A percentile compares a stretch with the other conserved stretches of the same genome.
These are phyloP conservation scores for Melieria crassipennis DNA, from an alignment of 2,888 invertebrate genomes.

Conservation along the genomic window DNA sequence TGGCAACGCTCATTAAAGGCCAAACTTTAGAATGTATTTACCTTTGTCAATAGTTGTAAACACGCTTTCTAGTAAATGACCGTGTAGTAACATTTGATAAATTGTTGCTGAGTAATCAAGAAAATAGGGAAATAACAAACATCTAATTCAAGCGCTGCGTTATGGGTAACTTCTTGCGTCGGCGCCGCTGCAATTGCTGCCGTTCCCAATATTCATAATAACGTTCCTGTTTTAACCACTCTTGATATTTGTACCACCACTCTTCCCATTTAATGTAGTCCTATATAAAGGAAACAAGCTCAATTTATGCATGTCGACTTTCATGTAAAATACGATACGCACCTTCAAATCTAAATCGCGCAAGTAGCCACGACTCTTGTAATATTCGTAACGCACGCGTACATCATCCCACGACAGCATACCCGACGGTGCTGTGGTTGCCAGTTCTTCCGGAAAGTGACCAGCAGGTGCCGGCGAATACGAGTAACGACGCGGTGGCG, in stretches of 20 bases:
- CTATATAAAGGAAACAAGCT: constrained; percentile 54
- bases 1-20: too few relatives aligned
- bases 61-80: too few relatives aligned
- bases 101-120: background rate
- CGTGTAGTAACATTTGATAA: background rate
- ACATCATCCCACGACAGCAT: constrained; percentile 90
- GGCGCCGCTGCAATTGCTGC: constrained; percentile 63
- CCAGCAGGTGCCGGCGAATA: constrained; percentile 77
- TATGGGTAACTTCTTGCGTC: constrained; percentile 66
- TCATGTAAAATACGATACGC: constrained; percentile 11
- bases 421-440: constrained; percentile 76
- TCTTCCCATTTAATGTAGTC: constrained; percentile 94
- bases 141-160: constrained; percentile 64
- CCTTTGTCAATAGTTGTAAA: too few relatives aligned
- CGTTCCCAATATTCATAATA: constrained; percentile 67
- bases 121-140: background rate
- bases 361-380: constrained; percentile 86
- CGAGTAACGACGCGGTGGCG: constrained; percentile 69
- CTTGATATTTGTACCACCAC: constrained; percentile 92
- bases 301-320: background rate
- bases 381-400: constrained; percentile 86
- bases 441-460: constrained; percentile 81
- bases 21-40: too few relatives aligned
- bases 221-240: constrained; percentile 79
- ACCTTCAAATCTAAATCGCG: constrained; percentile 71